Evolutionary conservation across 2,888 invertebrate genomes (phyloP).

Genomic region (Chironomus riparius): DNA sequence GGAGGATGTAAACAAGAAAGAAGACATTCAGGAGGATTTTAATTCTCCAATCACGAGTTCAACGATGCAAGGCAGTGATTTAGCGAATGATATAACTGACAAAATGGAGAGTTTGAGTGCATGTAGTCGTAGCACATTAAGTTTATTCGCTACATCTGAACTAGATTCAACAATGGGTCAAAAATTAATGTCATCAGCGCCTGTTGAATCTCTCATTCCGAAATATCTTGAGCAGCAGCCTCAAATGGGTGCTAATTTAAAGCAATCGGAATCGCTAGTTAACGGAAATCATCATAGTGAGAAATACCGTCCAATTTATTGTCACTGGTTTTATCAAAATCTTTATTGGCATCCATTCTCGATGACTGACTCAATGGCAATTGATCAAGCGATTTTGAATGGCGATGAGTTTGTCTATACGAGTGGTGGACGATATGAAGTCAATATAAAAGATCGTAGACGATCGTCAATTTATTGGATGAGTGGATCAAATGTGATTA

Average conservation of each 20-base stretch:
- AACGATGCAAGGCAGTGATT: neutral
- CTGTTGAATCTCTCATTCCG: slow-evolving; percentile 2
- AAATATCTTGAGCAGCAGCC: slow-evolving; percentile 11
- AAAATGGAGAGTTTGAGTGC: slow-evolving; percentile 19
- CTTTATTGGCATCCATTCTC: slow-evolving; percentile 27
- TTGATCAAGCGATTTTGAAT: slow-evolving; percentile 2
- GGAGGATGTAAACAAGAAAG: neutral
- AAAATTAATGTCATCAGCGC: neutral
- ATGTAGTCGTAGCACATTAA: slow-evolving; percentile 10
- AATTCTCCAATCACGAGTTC: neutral
- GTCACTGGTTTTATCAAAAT: slow-evolving; percentile 24
- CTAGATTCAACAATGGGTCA: neutral
- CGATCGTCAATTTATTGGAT: slow-evolving; percentile 13
- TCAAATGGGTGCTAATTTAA: neutral
- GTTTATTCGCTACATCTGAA: slow-evolving; percentile 24
- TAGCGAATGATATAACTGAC: neutral
- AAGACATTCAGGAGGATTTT: neutral
- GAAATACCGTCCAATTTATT: slow-evolving; percentile 18
- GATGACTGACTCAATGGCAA: slow-evolving; percentile 18
- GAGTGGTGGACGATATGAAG: slow-evolving; percentile 15
- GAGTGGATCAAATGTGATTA: slow-evolving; percentile 2
- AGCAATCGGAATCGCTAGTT: neutral
- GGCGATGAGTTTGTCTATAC: neutral
- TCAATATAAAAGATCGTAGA: slow-evolving; percentile 12
- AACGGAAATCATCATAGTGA: neutral